Evolutionary conservation across 2,888 invertebrate species (phyloP).

Genomic region (Philopedon plagiatum): DNA sequence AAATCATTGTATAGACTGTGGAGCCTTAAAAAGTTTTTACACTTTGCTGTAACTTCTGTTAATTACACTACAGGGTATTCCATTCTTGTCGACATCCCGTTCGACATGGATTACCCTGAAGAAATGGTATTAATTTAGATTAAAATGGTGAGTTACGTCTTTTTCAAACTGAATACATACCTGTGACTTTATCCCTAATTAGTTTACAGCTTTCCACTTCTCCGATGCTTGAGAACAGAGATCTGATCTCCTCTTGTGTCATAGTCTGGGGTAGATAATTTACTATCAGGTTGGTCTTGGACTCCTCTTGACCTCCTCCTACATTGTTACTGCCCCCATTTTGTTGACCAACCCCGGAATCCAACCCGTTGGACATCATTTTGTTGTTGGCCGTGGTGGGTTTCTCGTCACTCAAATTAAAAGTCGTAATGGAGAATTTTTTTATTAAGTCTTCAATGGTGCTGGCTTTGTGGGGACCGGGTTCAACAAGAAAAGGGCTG

Average conservation of each 20-base stretch:
- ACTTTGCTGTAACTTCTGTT: slow-evolving; percentile 3
- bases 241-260: slow-evolving; percentile 99
- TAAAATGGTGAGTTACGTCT: background rate
- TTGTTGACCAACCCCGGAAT: slow-evolving; percentile 86
- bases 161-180: slow-evolving; percentile 68
- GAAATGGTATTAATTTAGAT: background rate
- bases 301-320: slow-evolving; percentile 85
- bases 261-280: slow-evolving; percentile 97
- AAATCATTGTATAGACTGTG: too few relatives aligned
- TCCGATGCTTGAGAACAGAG: slow-evolving; percentile 97
- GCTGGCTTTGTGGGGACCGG: slow-evolving; percentile 53
- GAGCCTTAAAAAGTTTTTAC: too few relatives aligned
- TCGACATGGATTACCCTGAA: background rate
- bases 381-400: slow-evolving; percentile 53
- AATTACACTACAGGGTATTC: background rate
- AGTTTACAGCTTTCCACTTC: slow-evolving; percentile 99
- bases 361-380: slow-evolving; percentile 89
- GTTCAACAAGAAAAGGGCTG: slow-evolving; percentile 45
- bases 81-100: too few relatives aligned
- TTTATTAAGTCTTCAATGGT: slow-evolving; percentile 60
- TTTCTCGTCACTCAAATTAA: slow-evolving; percentile 61
- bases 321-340: slow-evolving; percentile 79
- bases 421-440: slow-evolving; percentile 57
- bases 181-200: slow-evolving; percentile 98
- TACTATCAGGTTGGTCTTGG: slow-evolving; percentile 98